Evolutionary conservation across 2,888 invertebrate genomes (phyloP).

Genomic region (Tetanocera ferruginea): DNA sequence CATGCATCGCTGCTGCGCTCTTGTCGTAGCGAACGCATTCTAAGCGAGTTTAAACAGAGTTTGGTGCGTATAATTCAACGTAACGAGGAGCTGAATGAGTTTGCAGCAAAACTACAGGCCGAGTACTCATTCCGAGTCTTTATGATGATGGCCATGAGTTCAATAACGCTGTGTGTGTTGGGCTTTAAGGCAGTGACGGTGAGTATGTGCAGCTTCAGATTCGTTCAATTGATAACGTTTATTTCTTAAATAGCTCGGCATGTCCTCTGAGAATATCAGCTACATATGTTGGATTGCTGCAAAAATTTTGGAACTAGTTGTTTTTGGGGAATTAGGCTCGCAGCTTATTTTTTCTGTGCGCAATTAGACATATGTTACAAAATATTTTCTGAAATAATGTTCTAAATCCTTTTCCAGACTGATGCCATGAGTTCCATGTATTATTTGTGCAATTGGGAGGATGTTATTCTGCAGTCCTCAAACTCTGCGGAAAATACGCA

Average conservation of each 20-base stretch:
- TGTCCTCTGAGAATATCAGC: slow-evolving; percentile 45
- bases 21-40: slow-evolving; percentile 32
- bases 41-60: slow-evolving; percentile 50
- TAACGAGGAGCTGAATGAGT: slow-evolving; percentile 57
- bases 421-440: slow-evolving; percentile 51
- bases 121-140: slow-evolving; percentile 61
- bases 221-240: slow-evolving; percentile 19
- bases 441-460: slow-evolving; percentile 54
- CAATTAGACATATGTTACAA: background rate
- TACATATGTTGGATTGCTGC: slow-evolving; percentile 50
- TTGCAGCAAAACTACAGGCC: slow-evolving; percentile 55
- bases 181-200: slow-evolving; percentile 61
- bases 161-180: slow-evolving; percentile 57
- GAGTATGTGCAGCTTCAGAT: slow-evolving; percentile 39
- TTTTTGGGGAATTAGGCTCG: slow-evolving; percentile 53
- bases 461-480: slow-evolving; percentile 46
- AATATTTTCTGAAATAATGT: background rate
- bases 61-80: slow-evolving; percentile 52
- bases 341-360: slow-evolving; percentile 50
- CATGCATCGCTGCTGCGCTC: slow-evolving; percentile 28
- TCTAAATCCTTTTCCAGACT: slow-evolving; percentile 45
- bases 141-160: slow-evolving; percentile 59
- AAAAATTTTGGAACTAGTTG: slow-evolving; percentile 51
- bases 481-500: slow-evolving; percentile 46
- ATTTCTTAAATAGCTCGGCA: slow-evolving; percentile 40